These are phyloP conservation scores for Musca vetustissima DNA, from an alignment of 1,140 invertebrate genomes.

Conservation along the genomic window DNA sequence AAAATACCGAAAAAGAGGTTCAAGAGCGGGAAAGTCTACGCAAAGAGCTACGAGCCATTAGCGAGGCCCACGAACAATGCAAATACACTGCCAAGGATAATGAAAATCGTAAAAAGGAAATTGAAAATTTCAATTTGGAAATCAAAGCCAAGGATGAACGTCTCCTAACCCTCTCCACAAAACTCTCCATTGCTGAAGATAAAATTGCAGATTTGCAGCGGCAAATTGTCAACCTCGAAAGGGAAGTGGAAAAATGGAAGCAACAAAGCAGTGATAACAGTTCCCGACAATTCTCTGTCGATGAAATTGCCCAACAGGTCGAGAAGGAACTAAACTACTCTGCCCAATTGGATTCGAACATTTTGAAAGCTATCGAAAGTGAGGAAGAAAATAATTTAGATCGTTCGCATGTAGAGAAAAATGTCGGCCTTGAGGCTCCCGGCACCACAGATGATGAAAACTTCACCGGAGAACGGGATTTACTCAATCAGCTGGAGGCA, in stretches of 20 bases:
- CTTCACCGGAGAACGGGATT: slow-evolving; percentile 47
- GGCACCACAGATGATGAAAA: slow-evolving; percentile 53
- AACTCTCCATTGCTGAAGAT: slow-evolving; percentile 33
- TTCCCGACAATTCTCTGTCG: slow-evolving; percentile 57
- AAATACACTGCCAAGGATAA: slow-evolving; percentile 32
- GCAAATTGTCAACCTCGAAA: slow-evolving; percentile 36
- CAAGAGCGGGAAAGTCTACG: slow-evolving; percentile 41
- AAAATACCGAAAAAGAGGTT: slow-evolving; percentile 39
- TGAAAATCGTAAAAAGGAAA: slow-evolving; percentile 38
- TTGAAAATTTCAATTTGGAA: slow-evolving; percentile 39
- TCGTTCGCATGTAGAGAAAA: slow-evolving; percentile 55
- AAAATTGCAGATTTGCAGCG: slow-evolving; percentile 25
- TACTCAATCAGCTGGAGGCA: slow-evolving; percentile 48
- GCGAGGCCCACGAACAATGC: slow-evolving; percentile 40
- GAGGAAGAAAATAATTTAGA: slow-evolving; percentile 58
- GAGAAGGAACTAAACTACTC: slow-evolving; percentile 64
- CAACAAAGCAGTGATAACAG: slow-evolving; percentile 40
- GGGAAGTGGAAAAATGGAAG: slow-evolving; percentile 43
- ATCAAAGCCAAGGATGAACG: slow-evolving; percentile 40
- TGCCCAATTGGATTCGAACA: slow-evolving; percentile 61
- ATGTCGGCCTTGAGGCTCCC: slow-evolving; percentile 43
- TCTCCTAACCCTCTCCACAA: slow-evolving; percentile 27
- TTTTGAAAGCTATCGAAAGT: slow-evolving; percentile 60
- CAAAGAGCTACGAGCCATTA: slow-evolving; percentile 33
- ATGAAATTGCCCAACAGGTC: slow-evolving; percentile 62